Evolutionary conservation across 1,140 invertebrate genomes (phyloP).

Genomic region (Aphis gossypii): DNA sequence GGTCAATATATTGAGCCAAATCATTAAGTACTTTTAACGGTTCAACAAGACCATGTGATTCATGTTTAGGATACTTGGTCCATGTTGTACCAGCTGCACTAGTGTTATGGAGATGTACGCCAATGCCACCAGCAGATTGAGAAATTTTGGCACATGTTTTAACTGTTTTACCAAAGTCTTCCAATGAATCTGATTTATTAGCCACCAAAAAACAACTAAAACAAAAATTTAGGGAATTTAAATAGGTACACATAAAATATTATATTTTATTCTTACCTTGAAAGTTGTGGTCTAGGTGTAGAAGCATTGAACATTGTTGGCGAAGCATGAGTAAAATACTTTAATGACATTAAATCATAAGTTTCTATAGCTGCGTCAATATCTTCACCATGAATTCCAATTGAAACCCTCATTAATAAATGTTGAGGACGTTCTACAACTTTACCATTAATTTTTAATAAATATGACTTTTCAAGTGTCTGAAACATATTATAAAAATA

Average conservation of each 20-base stretch:
- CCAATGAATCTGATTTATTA: constrained; percentile 96
- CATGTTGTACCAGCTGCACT: constrained; percentile 96
- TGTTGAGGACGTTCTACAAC: constrained; percentile 97
- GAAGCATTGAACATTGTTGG: constrained; percentile 97
- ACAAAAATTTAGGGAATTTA: constrained; percentile 43
- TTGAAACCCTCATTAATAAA: constrained; percentile 97
- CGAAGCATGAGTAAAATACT: constrained; percentile 97
- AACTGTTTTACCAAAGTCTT: constrained; percentile 96
- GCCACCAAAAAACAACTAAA: constrained; percentile 91
- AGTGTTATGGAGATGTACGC: constrained; percentile 93
- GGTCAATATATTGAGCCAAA: constrained; percentile 96
- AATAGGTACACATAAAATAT: constrained; percentile 28
- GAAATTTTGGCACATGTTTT: constrained; percentile 96
- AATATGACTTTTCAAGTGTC: constrained; percentile 94
- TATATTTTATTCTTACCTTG: constrained; percentile 68
- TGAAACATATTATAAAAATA: constrained; percentile 61
- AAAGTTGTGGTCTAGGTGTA: constrained; percentile 89
- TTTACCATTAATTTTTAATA: constrained; percentile 93
- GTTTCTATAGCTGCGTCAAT: constrained; percentile 94
- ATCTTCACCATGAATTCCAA: constrained; percentile 96
- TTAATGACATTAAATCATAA: constrained; percentile 94
- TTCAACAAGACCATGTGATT: constrained; percentile 95
- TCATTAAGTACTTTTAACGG: constrained; percentile 97
- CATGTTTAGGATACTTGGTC: constrained; percentile 62
- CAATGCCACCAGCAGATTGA: constrained; percentile 97